Evolutionary conservation across 2,797 vertebrate genomes (phyloP), one percentile per base, ranked within the genome.

Genomic region (Oryzias sinensis): DNA sequence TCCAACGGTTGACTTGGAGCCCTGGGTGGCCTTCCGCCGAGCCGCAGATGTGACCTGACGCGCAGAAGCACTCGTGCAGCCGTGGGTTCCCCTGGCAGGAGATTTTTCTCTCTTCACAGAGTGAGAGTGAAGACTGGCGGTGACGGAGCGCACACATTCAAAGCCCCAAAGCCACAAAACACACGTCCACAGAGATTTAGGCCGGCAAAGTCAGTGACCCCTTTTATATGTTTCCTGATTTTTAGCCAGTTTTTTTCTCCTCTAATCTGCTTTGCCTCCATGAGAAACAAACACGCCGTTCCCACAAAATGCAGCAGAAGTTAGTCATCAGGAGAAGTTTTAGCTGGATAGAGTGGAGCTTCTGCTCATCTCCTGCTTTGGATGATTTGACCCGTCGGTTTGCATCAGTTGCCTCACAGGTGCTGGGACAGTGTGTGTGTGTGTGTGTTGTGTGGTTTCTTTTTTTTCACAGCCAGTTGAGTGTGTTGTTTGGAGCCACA

Each of bases 401-500:
- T 0, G 49, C 24, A 37, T 37, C 33, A 37, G 33, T 37, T 37
- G 9, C 53, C 29, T 43, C 46, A n/a, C 0, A 27, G 62, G 42
- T 52, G 47, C 47, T 18, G 40, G 46, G 41, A 37, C 33, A 11
- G 33, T 15, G 24, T 40, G 22, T 22, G 24, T 55, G 20, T 20
- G 5, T 22, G 37, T 14, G 25, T 24, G 55, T 16, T 20, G n/a
- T 13, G 5, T 44, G 6, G 43, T n/a, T 17, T 2, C 7, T 17
- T 18, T 15, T 18, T 11, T 1, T 42, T 47, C 50, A 54, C 54
- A 15, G 59, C 11, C 54, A 55, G 52, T 53, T 6, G 33, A 48
- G 42, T 72, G 64, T 59, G 60, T 53, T 40, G 66, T 70, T 62
- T 56, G 24, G 47, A 72, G 65, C 55, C 4, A 9, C 59, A 59